Percentiles rank a stretch among this genome's conserved stretches.
phyloP scores from a whole-genome alignment of 2,113 vertebrate species.

The Hystrix cristata region DNA sequence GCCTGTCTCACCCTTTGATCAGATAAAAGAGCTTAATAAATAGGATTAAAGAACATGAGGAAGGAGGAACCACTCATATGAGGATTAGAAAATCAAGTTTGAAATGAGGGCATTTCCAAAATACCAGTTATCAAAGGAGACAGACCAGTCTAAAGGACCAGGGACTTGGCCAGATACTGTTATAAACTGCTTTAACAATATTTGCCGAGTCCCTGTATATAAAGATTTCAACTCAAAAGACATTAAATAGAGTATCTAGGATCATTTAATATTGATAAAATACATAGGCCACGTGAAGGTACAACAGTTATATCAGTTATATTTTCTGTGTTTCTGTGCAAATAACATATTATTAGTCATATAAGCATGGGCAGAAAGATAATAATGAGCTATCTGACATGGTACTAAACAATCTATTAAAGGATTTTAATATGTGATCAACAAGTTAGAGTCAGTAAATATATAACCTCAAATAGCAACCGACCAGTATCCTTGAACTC shows the following conservation, averaged over 20 bases:
- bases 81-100: constrained; percentile 45
- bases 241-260: not conserved
- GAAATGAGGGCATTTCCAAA: constrained; percentile 40
- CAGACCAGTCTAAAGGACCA: not conserved
- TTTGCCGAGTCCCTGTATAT: not conserved
- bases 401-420: not conserved
- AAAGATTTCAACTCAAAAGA: constrained; percentile 16
- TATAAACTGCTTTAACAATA: not conserved
- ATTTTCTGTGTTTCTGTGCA: not conserved
- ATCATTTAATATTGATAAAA: constrained; percentile 19
- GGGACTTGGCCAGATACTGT: not conserved
- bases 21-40: constrained; percentile 33
- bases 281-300: not conserved
- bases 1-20: constrained; percentile 3
- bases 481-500: not conserved
- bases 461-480: not conserved
- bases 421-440: constrained; percentile 1
- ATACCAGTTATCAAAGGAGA: not conserved
- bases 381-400: not conserved
- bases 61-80: not conserved
- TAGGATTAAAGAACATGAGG: not conserved
- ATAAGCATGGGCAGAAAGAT: not conserved
- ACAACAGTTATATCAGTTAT: not conserved
- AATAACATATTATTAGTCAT: not conserved
- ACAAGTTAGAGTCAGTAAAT: not conserved